Percentiles rank a stretch among this genome's conserved stretches.
These are phyloP conservation scores for human (Homo sapiens) DNA, from an alignment of 2,113 vertebrate species.

Conservation along the genomic window DNA sequence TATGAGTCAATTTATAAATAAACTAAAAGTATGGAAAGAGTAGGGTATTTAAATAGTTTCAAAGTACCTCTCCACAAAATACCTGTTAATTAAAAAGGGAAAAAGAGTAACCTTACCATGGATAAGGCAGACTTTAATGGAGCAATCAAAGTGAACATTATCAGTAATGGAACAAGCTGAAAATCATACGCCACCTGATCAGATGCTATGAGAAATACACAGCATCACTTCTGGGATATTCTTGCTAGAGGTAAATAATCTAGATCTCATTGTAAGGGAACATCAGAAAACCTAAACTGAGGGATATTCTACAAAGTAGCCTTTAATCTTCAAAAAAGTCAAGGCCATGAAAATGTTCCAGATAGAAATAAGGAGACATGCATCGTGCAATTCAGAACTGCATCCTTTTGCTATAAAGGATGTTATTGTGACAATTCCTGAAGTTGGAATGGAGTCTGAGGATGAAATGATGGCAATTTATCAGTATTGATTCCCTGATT, in stretches of 20 bases:
- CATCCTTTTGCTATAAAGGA: background rate
- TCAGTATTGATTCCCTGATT: slow-evolving; percentile 5
- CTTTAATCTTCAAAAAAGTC: background rate
- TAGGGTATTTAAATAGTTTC: background rate
- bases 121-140: background rate
- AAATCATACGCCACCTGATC: background rate
- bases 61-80: background rate
- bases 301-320: background rate
- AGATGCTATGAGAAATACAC: background rate
- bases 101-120: background rate
- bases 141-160: background rate
- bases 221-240: background rate
- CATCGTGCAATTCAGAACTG: background rate
- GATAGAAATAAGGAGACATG: background rate
- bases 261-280: background rate
- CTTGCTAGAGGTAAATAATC: background rate
- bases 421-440: background rate
- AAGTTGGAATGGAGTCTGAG: background rate
- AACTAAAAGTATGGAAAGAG: background rate
- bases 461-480: background rate
- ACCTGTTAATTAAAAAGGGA: background rate
- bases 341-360: background rate
- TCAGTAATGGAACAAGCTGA: background rate
- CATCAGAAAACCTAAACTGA: background rate
- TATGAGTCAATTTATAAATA: background rate